Conservation (phyloP, 2,888 invertebrate genomes). For the Argyresthia albistria region DNA sequence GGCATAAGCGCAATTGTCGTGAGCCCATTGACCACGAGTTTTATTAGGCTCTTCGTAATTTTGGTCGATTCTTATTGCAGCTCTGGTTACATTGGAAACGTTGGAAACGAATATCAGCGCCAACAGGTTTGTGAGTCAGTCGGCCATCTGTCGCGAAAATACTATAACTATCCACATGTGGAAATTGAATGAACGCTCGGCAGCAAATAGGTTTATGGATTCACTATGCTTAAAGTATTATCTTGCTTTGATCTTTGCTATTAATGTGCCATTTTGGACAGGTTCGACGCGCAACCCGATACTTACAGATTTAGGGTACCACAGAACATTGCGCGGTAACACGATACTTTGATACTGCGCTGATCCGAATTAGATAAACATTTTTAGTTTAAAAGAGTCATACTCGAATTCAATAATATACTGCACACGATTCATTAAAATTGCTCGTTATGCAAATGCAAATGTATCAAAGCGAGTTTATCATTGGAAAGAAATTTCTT, state of each 20-base stretch:
- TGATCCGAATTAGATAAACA: constrained; percentile 12
- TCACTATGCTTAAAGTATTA: constrained; percentile 25
- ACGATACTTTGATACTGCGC: too few relatives aligned
- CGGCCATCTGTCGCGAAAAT: constrained; percentile 65
- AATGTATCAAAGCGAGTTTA: too few relatives aligned
- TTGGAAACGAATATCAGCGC: constrained; percentile 38
- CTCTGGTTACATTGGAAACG: constrained; percentile 50
- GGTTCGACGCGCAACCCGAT: constrained; percentile 36
- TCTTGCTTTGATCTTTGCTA: constrained; percentile 31
- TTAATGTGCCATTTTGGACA: constrained; percentile 44
- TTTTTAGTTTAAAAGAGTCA: too few relatives aligned
- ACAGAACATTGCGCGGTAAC: too few relatives aligned
- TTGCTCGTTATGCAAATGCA: too few relatives aligned
- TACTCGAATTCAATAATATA: too few relatives aligned
- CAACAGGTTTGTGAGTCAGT: constrained; percentile 63
- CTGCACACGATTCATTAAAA: too few relatives aligned
- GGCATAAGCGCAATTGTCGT: too few relatives aligned
- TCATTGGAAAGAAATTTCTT: too few relatives aligned
- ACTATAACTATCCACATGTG: constrained; percentile 30
- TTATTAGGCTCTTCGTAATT: too few relatives aligned
- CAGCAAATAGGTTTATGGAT: constrained; percentile 28
- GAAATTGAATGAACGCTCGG: constrained; percentile 29
- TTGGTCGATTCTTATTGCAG: constrained; percentile 21
- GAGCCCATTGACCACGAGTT: too few relatives aligned
- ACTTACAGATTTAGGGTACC: constrained; percentile 19